Base-by-base conservation (phyloP, 2,113 vertebrate genomes). In the Corynorhinus townsendii region DNA sequence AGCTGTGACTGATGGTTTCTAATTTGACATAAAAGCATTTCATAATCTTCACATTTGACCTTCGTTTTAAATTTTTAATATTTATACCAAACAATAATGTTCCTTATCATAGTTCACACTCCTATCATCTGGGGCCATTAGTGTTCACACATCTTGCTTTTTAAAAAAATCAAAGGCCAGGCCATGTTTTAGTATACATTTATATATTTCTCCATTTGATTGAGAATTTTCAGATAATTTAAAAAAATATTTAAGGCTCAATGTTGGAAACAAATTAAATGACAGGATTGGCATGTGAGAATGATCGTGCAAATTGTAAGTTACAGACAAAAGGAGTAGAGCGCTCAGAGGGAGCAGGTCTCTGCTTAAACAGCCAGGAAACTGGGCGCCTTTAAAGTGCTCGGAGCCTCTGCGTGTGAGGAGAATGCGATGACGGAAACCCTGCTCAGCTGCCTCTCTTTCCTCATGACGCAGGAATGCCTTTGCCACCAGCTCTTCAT, bases 401-500 rank as follows among this genome's bases (percentile, higher is more conserved):
- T 11, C 35, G 88, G 93, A 80, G 0, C 68, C 49, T 68, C 4
- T 89, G 47, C 85, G 64, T 30, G 30, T 93, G 96, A 85, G 40
- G 95, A 24, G 14, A 28, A 84, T 82, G 62, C 4, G 91, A 71
- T 59, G 38, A 89, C 28, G 35, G 79, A 81, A 76, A 40, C 28
- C 75, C 89, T 20, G 9, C 91, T 94, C 90, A 86, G 52, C 81
- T 92, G 66, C 62, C 52, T 95, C 8, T 92, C n/a, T 30, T 94
- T 69, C 88, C 96, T 91, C 95, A 7, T 38, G 66, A 88, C 83
- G 92, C 66, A 97, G 95, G 97, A 97, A 97, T 95, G 86, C 64
- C 59, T 96, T 96, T 96, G 30, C 86, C 84, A 90, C 87, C 62
- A 28, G 95, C 97, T 98, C 92, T 96, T 97, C 96, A 96, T 90